phyloP scores from a whole-genome alignment of 2,113 vertebrate species.

The Grus americana region DNA sequence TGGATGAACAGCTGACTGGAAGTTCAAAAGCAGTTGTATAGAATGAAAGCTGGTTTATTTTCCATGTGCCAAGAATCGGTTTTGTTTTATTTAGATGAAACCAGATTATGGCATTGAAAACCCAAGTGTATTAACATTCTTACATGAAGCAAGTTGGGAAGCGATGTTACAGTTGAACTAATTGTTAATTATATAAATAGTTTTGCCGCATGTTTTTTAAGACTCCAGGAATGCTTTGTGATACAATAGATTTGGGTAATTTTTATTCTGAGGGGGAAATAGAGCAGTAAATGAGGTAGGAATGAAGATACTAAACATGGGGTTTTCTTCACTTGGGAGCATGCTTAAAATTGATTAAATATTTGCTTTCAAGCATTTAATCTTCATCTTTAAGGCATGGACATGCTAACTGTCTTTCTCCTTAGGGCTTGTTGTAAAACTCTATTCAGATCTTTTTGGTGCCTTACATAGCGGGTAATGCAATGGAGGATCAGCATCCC shows the following conservation, averaged over 20 bases:
- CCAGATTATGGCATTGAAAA: conserved; percentile 59
- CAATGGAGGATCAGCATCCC: background rate
- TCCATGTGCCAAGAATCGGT: conserved; percentile 31
- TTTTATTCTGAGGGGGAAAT: background rate
- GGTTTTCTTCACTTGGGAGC: background rate
- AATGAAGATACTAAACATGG: conserved; percentile 8
- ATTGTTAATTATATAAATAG: conserved; percentile 38
- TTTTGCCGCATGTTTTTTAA: conserved; percentile 29
- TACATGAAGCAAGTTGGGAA: conserved; percentile 25
- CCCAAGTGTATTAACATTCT: conserved; percentile 16
- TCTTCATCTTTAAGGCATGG: background rate
- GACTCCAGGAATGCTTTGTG: conserved; percentile 13
- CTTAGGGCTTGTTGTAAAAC: conserved; percentile 25
- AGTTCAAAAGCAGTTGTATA: background rate
- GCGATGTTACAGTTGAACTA: conserved; percentile 11
- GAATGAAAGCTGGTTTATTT: conserved; percentile 36
- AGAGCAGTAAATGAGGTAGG: background rate
- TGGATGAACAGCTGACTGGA: conserved; percentile 15
- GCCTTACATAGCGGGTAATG: background rate
- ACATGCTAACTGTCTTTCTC: conserved; percentile 12
- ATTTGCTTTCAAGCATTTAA: conserved; percentile 31
- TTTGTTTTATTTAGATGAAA: conserved; percentile 62
- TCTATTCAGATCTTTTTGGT: conserved; percentile 15
- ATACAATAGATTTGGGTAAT: background rate
- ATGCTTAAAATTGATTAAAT: conserved; percentile 46